Conservation (phyloP, 2,888 invertebrate species). For the Trissolcus japonicus region DNA sequence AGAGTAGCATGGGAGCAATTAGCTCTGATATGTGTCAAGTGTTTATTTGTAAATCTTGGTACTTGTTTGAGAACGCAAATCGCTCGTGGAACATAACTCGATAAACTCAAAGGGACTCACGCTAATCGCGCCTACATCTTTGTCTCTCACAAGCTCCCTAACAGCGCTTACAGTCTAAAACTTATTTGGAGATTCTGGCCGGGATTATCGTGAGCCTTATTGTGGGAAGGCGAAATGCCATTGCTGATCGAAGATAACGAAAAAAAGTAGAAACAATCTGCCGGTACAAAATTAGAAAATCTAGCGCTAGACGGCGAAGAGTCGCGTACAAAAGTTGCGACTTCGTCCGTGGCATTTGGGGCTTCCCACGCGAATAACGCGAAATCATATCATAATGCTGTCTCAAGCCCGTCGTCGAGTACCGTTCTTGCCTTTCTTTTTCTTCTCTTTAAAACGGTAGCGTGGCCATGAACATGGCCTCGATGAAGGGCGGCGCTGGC, state of each 20-base stretch:
- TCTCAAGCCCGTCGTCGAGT: too few species aligned
- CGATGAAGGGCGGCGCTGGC: slow-evolving; percentile 93
- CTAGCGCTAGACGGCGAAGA: slow-evolving; percentile 54
- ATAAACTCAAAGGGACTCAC: slow-evolving; percentile 5
- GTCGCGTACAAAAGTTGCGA: slow-evolving; percentile 56
- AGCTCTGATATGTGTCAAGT: slow-evolving; percentile 50
- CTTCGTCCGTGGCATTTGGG: slow-evolving; percentile 31
- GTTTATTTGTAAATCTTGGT: slow-evolving; percentile 21
- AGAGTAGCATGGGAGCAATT: slow-evolving; percentile 50
- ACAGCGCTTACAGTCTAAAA: too few species aligned
- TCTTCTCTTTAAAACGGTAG: slow-evolving; percentile 87
- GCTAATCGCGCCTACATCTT: slow-evolving; percentile 5
- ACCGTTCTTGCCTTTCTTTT: too few species aligned
- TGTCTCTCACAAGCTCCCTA: neutral
- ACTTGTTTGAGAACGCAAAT: slow-evolving; percentile 23
- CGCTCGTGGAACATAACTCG: neutral
- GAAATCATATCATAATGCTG: too few species aligned
- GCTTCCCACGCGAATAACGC: slow-evolving; percentile 26
- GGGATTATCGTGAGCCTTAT: slow-evolving; percentile 7
- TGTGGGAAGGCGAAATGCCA: slow-evolving; percentile 35
- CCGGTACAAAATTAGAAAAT: slow-evolving; percentile 60
- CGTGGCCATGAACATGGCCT: slow-evolving; percentile 96
- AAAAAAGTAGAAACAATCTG: slow-evolving; percentile 44
- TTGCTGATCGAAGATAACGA: slow-evolving; percentile 12
- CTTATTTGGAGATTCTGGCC: too few species aligned